These are phyloP conservation scores for Myopa testacea DNA, from an alignment of 2,888 invertebrate genomes.

Conservation along the genomic window DNA sequence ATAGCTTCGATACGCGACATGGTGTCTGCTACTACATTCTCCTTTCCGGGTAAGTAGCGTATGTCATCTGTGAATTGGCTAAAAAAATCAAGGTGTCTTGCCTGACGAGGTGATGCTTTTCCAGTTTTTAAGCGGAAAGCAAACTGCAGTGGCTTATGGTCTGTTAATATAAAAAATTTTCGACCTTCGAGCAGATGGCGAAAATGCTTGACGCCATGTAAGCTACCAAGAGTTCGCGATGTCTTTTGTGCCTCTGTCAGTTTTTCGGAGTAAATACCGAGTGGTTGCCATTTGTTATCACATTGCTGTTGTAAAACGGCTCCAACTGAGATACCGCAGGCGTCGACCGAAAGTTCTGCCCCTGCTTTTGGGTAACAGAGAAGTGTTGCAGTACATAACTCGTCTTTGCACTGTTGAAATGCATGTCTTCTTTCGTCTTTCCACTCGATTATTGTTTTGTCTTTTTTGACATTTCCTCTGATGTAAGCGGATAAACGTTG, in stretches of 20 bases:
- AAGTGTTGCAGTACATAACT: constrained; percentile 30
- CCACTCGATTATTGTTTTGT: constrained; percentile 39
- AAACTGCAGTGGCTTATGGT: constrained; percentile 30
- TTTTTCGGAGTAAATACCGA: constrained; percentile 41
- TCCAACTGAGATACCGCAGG: constrained; percentile 38
- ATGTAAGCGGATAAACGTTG: constrained; percentile 30
- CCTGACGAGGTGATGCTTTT: constrained; percentile 37
- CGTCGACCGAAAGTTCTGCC: constrained; percentile 39
- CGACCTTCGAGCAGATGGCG: constrained; percentile 40
- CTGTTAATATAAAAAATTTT: constrained; percentile 32
- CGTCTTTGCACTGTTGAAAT: constrained; percentile 38
- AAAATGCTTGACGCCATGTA: constrained; percentile 35
- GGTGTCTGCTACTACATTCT: constrained; percentile 42
- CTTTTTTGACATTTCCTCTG: constrained; percentile 35
- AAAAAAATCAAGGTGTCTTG: constrained; percentile 32
- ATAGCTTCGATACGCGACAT: constrained; percentile 52
- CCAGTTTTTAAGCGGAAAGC: constrained; percentile 37
- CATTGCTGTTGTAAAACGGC: constrained; percentile 37
- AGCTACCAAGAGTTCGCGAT: constrained; percentile 34
- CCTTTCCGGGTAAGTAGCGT: constrained; percentile 35
- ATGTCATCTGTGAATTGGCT: constrained; percentile 40
- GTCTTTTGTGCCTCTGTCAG: constrained; percentile 36
- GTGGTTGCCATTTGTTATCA: constrained; percentile 34
- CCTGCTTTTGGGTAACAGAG: constrained; percentile 38
- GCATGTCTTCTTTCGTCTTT: constrained; percentile 20